These are phyloP conservation scores for Syngnathoides biaculeatus DNA, from an alignment of 2,113 vertebrate species.

Conservation along the genomic window DNA sequence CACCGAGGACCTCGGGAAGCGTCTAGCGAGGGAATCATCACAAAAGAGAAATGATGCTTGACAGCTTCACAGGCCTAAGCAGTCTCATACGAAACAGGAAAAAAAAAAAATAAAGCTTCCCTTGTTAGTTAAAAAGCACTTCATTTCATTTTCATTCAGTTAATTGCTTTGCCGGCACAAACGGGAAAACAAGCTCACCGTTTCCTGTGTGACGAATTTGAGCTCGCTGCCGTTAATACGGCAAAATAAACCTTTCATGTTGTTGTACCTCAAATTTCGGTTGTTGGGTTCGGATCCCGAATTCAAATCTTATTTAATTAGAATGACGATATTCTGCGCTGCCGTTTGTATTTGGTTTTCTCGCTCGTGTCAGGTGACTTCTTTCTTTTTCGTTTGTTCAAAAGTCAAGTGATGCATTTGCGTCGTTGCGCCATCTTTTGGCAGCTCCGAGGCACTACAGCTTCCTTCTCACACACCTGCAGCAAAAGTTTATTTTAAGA, in stretches of 20 bases:
- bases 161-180: background rate
- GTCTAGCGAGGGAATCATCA: slow-evolving; percentile 64
- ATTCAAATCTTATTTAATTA: background rate
- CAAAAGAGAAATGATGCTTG: background rate
- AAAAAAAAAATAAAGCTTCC: background rate
- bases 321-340: background rate
- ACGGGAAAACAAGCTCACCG: slow-evolving; percentile 38
- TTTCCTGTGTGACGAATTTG: slow-evolving; percentile 60
- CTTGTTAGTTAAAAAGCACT: background rate
- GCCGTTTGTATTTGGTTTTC: background rate
- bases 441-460: background rate
- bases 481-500: too few relatives aligned
- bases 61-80: background rate
- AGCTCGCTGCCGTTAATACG: slow-evolving; percentile 21
- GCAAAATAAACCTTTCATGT: slow-evolving; percentile 63
- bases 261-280: background rate
- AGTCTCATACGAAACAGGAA: background rate
- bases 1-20: slow-evolving; percentile 61
- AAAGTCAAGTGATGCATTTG: background rate
- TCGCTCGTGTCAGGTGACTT: background rate
- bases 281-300: background rate
- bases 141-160: background rate
- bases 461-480: background rate
- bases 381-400: background rate
- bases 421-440: background rate